A percentile compares a stretch with the other conserved stretches of the same genome.
These are phyloP conservation scores for Merops nubicus DNA, from an alignment of 2,113 vertebrate genomes.

Conservation along the genomic window DNA sequence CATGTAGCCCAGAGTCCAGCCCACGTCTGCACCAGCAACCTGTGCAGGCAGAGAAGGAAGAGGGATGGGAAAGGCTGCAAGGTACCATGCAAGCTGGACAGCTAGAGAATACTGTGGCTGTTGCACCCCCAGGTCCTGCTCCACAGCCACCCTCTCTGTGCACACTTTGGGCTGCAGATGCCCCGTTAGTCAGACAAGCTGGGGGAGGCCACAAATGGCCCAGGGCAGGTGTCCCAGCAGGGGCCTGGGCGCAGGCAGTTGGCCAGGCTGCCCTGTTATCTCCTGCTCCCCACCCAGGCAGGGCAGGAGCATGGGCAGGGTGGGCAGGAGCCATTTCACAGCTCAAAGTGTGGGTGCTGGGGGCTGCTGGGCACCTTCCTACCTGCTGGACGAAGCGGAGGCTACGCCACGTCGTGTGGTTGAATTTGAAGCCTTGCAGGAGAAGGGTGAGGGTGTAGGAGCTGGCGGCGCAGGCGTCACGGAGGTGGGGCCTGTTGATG, in stretches of 20 bases:
- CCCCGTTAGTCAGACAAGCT: background rate
- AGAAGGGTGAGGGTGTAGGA: slow-evolving; percentile 80
- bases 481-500: slow-evolving; percentile 42
- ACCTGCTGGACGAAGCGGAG: slow-evolving; percentile 86
- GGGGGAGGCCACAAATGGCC: background rate
- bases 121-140: background rate
- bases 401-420: slow-evolving; percentile 64
- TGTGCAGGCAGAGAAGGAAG: slow-evolving; percentile 28
- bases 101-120: background rate
- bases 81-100: background rate
- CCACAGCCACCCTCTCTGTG: background rate
- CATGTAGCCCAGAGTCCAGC: slow-evolving; percentile 90
- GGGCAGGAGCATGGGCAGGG: background rate
- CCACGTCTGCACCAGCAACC: slow-evolving; percentile 76
- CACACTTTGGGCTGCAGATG: background rate
- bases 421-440: slow-evolving; percentile 82
- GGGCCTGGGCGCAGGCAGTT: background rate
- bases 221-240: background rate
- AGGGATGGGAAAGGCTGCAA: background rate
- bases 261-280: accelerated
- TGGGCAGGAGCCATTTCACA: accelerated
- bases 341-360: background rate
- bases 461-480: slow-evolving; percentile 77
- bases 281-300: background rate
- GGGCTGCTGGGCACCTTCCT: accelerated